phyloP scores from a whole-genome alignment of 2,888 invertebrate genomes.

The Cheilosia pagana region DNA sequence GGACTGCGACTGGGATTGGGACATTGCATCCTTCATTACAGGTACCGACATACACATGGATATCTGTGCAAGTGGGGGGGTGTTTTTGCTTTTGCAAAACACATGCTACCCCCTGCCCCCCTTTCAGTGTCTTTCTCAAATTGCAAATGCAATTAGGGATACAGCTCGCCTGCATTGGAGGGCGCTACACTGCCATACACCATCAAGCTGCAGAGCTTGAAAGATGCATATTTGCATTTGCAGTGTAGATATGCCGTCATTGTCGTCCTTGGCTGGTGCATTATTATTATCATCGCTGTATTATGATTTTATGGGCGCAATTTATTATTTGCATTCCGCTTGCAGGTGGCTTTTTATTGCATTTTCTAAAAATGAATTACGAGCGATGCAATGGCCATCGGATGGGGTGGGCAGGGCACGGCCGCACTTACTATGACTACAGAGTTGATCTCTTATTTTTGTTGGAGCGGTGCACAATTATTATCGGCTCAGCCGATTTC shows the following conservation, averaged over 20 bases:
- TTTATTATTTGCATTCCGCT: conserved; percentile 73
- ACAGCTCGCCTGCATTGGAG: background rate
- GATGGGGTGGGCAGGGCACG: conserved; percentile 1
- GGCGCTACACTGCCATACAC: background rate
- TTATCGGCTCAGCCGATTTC: conserved; percentile 64
- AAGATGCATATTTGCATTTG: conserved; percentile 59
- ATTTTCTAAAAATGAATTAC: conserved; percentile 72
- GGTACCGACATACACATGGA: background rate
- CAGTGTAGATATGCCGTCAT: conserved; percentile 8
- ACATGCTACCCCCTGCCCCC: background rate
- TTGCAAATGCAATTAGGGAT: conserved; percentile 41
- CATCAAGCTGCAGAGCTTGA: conserved; percentile 7
- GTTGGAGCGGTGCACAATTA: conserved; percentile 42
- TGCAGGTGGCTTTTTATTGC: conserved; percentile 73
- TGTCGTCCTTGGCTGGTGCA: conserved; percentile 51
- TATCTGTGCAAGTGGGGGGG: background rate
- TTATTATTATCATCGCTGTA: conserved; percentile 70
- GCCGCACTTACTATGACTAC: background rate
- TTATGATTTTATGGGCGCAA: conserved; percentile 72
- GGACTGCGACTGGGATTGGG: conserved; percentile 21
- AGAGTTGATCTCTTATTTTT: conserved; percentile 33
- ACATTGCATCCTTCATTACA: conserved; percentile 45
- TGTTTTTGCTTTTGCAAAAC: conserved; percentile 8
- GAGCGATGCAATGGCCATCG: background rate
- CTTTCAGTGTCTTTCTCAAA: background rate